A percentile compares a stretch with the other conserved stretches of the same genome.
Evolutionary conservation across 1,140 invertebrate species (phyloP).

Genomic region (Drosophila bocqueti): DNA sequence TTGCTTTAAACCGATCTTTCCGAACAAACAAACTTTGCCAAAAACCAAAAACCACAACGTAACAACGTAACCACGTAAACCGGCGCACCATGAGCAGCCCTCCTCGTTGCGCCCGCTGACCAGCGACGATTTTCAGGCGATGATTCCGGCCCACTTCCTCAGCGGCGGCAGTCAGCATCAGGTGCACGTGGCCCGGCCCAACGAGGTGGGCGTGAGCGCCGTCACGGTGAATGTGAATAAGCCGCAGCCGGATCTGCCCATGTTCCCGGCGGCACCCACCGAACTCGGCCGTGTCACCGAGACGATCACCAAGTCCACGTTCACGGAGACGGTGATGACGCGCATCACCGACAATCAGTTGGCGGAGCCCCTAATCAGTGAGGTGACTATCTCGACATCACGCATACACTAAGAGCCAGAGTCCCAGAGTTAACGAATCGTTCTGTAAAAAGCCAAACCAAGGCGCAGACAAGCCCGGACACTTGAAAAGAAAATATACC

Average conservation of each 20-base stretch:
- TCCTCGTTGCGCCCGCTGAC: constrained; percentile 92
- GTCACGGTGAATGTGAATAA: constrained; percentile 91
- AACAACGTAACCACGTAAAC: constrained; percentile 33
- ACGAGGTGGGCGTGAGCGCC: constrained; percentile 85
- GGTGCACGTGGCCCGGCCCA: constrained; percentile 79
- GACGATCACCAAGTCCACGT: constrained; percentile 96
- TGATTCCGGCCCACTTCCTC: constrained; percentile 96
- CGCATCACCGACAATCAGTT: constrained; percentile 96
- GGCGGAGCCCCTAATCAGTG: constrained; percentile 92
- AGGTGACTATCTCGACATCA: constrained; percentile 88
- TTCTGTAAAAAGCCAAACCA: constrained; percentile 31
- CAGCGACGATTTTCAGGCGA: constrained; percentile 96
- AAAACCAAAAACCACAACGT: constrained; percentile 54
- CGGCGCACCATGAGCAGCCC: constrained; percentile 63
- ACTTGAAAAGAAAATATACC: background rate
- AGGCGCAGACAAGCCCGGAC: constrained; percentile 7
- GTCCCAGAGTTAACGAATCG: constrained; percentile 47
- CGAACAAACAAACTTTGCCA: constrained; percentile 44
- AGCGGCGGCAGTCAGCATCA: constrained; percentile 85
- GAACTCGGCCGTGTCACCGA: constrained; percentile 94
- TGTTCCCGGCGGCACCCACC: constrained; percentile 93
- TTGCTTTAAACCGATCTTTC: constrained; percentile 59
- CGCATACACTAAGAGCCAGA: constrained; percentile 74
- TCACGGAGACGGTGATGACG: constrained; percentile 97
- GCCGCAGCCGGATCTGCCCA: constrained; percentile 87